A percentile compares a stretch with the other conserved stretches of the same genome.
phyloP scores from a whole-genome alignment of 1,140 invertebrate genomes.

The Propsilocerus akamusi region DNA sequence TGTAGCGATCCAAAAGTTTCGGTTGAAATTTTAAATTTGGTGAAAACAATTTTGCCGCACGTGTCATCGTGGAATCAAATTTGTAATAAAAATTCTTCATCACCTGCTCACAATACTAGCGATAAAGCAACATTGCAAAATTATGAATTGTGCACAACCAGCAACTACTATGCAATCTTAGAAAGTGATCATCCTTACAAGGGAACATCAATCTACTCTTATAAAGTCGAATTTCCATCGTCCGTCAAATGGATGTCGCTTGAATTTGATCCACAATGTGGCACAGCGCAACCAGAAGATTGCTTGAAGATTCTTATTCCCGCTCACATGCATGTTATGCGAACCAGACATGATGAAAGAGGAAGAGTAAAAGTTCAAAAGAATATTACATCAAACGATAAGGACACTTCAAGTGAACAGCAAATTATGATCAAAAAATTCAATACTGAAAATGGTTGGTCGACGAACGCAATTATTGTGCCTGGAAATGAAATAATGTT shows the following conservation, averaged over 20 bases:
- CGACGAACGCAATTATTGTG: conserved; percentile 64
- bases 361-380: not conserved
- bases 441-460: conserved; percentile 41
- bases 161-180: conserved; percentile 75
- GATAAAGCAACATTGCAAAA: conserved; percentile 11
- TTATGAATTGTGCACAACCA: conserved; percentile 32
- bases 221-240: conserved; percentile 70
- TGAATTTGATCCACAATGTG: conserved; percentile 83
- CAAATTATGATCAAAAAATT: conserved; percentile 21
- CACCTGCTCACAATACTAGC: conserved; percentile 8
- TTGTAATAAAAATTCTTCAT: conserved; percentile 15
- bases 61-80: conserved; percentile 68
- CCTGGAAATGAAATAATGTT: conserved; percentile 91
- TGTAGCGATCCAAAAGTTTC: conserved; percentile 69
- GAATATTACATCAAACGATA: not conserved
- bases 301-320: conserved; percentile 73
- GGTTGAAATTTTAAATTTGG: conserved; percentile 73
- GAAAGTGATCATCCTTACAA: conserved; percentile 97
- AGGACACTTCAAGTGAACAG: not conserved
- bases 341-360: not conserved
- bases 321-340: conserved; percentile 12
- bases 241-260: conserved; percentile 79
- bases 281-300: conserved; percentile 88
- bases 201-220: conserved; percentile 69
- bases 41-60: conserved; percentile 80